Conservation (phyloP, 2,113 vertebrate species). For the Lathamus discolor region DNA sequence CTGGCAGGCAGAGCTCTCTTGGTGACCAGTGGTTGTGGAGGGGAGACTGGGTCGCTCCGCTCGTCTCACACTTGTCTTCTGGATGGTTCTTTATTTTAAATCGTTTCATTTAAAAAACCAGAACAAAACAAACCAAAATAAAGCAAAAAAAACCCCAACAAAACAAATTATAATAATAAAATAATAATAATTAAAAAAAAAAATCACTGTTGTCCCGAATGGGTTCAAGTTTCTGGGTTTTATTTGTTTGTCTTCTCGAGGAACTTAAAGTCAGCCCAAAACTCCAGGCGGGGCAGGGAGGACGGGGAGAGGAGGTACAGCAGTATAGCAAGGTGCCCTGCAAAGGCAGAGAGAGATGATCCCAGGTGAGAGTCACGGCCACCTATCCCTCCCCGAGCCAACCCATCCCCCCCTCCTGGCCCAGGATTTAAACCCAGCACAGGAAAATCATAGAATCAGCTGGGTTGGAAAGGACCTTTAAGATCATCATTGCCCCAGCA, state of each 20-base stretch:
- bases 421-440: background rate
- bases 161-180: constrained; percentile 41
- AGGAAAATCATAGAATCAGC: background rate
- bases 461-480: background rate
- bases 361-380: background rate
- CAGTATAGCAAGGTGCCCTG: constrained; percentile 60
- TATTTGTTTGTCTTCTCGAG: constrained; percentile 55
- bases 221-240: constrained; percentile 53
- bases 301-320: constrained; percentile 39
- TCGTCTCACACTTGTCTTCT: constrained; percentile 60
- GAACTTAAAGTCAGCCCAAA: constrained; percentile 49
- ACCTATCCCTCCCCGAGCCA: background rate
- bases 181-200: background rate
- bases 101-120: constrained; percentile 55
- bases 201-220: constrained; percentile 20
- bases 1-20: constrained; percentile 49
- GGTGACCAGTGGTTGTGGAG: constrained; percentile 35
- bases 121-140: background rate
- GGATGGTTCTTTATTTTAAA: constrained; percentile 46
- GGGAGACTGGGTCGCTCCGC: constrained; percentile 58
- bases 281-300: constrained; percentile 10
- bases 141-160: background rate
- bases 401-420: background rate
- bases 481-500: background rate
- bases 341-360: background rate